Evolutionary conservation across 2,888 invertebrate genomes (phyloP).

Genomic region (Pseudolycoriella hygida): DNA sequence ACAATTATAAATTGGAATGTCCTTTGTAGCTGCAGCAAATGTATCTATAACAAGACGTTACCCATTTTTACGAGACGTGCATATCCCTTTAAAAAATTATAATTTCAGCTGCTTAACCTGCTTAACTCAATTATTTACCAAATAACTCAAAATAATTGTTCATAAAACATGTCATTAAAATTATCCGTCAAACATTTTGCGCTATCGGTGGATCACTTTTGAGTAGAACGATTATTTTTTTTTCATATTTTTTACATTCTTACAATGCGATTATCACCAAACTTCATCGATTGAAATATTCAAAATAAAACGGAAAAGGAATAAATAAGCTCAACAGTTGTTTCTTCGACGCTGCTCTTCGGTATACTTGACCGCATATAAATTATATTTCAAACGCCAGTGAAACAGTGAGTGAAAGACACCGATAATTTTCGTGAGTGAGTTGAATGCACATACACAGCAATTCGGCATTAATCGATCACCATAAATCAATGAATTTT

Average conservation of each 20-base stretch:
- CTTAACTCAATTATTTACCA: not conserved
- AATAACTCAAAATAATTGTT: not conserved
- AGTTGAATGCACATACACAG: not conserved
- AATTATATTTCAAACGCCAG: too few relatives aligned
- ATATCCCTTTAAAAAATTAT: too few relatives aligned
- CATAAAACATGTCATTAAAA: constrained; percentile 1
- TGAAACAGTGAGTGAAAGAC: too few relatives aligned
- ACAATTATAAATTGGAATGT: too few relatives aligned
- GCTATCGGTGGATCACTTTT: not conserved
- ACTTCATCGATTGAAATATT: not conserved
- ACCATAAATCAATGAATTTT: not conserved
- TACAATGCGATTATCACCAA: not conserved
- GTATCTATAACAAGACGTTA: too few relatives aligned
- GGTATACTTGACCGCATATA: too few relatives aligned
- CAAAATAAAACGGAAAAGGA: not conserved
- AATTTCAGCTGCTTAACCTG: not conserved
- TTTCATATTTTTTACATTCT: too few relatives aligned
- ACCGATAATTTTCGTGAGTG: not conserved
- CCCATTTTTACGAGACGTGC: too few relatives aligned
- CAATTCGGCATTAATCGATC: not conserved
- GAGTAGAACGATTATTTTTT: not conserved
- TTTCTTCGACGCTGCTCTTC: not conserved
- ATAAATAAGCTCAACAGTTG: not conserved
- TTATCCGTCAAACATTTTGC: not conserved
- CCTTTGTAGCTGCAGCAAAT: too few relatives aligned